Conservation (phyloP, 2,888 invertebrate genomes). For the Drosophila nigritarsus region DNA sequence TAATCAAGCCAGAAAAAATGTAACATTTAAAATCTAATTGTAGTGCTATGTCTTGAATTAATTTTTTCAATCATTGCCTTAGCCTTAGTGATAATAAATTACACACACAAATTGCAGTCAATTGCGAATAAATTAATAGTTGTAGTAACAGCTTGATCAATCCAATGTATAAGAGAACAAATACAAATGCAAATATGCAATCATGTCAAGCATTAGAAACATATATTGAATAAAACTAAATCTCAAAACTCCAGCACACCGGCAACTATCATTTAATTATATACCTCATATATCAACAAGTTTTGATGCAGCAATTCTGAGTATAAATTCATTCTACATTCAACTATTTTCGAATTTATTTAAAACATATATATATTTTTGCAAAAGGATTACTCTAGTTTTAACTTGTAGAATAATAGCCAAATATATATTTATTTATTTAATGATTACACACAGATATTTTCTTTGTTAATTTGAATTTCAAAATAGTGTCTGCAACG, state of each 20-base stretch:
- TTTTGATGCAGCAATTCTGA: too few relatives aligned
- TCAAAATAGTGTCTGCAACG: too few relatives aligned
- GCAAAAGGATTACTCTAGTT: neutral
- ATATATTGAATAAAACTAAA: slow-evolving; percentile 16
- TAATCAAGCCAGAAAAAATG: slow-evolving; percentile 28
- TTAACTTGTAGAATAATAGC: neutral
- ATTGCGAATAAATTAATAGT: slow-evolving; percentile 26
- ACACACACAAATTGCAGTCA: slow-evolving; percentile 14
- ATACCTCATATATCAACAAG: neutral
- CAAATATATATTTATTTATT: neutral
- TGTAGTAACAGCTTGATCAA: slow-evolving; percentile 17
- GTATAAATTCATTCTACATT: neutral
- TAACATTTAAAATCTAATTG: slow-evolving; percentile 19
- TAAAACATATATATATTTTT: neutral
- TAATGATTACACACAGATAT: neutral
- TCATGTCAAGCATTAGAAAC: slow-evolving; percentile 11
- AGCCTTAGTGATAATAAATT: neutral
- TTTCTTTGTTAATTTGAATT: neutral
- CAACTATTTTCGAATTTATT: neutral
- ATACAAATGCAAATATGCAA: neutral
- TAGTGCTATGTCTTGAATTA: slow-evolving; percentile 4
- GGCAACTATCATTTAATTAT: slow-evolving; percentile 18
- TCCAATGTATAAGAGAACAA: neutral
- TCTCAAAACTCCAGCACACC: slow-evolving; percentile 17
- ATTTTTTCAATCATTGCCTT: neutral